A percentile compares a stretch with the other conserved stretches of the same genome.
phyloP scores from a whole-genome alignment of 2,888 invertebrate genomes.

The Morpho achilles region DNA sequence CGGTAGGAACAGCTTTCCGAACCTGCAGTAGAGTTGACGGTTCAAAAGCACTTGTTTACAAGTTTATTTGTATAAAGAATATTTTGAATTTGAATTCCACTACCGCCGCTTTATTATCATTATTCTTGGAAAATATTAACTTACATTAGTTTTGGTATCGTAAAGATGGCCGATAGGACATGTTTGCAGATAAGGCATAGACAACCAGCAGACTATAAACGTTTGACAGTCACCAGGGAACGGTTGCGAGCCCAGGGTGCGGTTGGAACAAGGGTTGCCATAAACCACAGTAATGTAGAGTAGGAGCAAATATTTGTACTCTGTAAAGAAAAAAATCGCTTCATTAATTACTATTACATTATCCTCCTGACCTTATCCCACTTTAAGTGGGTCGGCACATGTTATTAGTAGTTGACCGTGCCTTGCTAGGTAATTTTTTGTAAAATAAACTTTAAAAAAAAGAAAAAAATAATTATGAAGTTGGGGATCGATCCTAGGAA shows the following conservation, averaged over 20 bases:
- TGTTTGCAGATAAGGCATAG: slow-evolving; percentile 13
- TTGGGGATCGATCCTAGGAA: no score
- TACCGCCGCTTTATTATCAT: background rate
- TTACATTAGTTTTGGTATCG: slow-evolving; percentile 29
- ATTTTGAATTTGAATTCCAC: no score
- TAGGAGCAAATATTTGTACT: slow-evolving; percentile 23
- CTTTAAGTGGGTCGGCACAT: no score
- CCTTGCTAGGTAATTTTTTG: no score
- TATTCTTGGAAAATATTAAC: slow-evolving; percentile 6
- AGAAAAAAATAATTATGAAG: no score
- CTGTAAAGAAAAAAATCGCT: slow-evolving; percentile 12
- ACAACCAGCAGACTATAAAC: slow-evolving; percentile 30
- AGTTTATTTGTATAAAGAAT: no score
- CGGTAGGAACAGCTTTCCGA: no score
- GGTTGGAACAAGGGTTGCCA: slow-evolving; percentile 25
- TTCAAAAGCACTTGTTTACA: no score
- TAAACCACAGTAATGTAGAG: slow-evolving; percentile 15
- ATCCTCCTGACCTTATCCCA: background rate
- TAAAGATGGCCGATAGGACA: slow-evolving; percentile 28
- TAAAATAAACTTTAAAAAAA: no score
- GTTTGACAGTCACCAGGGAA: slow-evolving; percentile 24
- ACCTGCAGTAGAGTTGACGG: no score
- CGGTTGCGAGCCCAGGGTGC: slow-evolving; percentile 21
- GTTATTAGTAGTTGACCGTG: no score
- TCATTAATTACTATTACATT: background rate